These are phyloP conservation scores for Sebastes melanostomus DNA, from an alignment of 2,797 vertebrate genomes.

Conservation along the genomic window DNA sequence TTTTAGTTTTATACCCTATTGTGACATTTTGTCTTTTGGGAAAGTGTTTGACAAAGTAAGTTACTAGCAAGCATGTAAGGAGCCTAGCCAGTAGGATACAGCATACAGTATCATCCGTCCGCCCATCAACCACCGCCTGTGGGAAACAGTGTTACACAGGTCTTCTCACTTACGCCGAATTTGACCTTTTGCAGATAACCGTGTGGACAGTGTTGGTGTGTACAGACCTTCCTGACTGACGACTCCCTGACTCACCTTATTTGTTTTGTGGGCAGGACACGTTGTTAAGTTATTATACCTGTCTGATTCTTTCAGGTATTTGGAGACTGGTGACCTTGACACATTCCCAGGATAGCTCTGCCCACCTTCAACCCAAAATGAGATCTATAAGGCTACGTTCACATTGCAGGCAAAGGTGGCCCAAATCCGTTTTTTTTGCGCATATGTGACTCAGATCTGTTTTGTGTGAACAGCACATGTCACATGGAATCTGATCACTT, in stretches of 20 bases:
- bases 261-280: not conserved
- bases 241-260: not conserved
- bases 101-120: no score
- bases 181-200: not conserved
- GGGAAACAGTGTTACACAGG: not conserved
- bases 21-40: rapidly evolving
- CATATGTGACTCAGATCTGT: not conserved
- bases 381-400: not conserved
- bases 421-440: not conserved
- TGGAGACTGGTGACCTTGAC: not conserved
- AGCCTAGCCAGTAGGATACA: no score
- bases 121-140: no score
- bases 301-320: not conserved
- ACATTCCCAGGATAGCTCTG: not conserved
- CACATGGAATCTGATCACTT: not conserved
- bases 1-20: no score
- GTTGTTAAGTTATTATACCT: not conserved
- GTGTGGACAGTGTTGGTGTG: not conserved
- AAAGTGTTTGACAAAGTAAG: no score
- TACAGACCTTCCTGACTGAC: not conserved
- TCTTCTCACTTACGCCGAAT: not conserved
- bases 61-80: no score
- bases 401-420: not conserved
- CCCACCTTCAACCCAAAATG: not conserved
- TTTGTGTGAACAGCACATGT: not conserved